Conservation (phyloP, 2,888 invertebrate genomes). For the Laothoe populi region DNA sequence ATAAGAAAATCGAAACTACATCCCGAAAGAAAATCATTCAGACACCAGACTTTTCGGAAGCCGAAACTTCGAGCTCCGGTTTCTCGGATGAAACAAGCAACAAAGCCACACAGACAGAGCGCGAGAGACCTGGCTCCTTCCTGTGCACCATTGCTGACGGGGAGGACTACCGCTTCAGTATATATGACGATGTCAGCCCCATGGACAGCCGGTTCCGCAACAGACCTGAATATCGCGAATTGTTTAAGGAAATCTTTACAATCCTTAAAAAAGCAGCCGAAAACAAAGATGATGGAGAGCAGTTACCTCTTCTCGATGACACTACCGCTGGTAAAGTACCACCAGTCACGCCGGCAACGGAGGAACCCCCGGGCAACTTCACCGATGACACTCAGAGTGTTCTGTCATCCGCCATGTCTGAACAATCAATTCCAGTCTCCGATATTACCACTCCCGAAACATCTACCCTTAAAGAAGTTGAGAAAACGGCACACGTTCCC, state of each 20-base stretch:
- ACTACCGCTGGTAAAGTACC: constrained; percentile 85
- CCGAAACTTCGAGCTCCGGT: constrained; percentile 93
- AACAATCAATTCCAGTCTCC: constrained; percentile 88
- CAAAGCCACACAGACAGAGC: constrained; percentile 93
- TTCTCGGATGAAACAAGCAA: constrained; percentile 94
- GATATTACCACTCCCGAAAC: constrained; percentile 86
- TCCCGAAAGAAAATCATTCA: constrained; percentile 86
- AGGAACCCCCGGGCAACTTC: constrained; percentile 86
- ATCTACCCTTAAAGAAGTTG: constrained; percentile 85
- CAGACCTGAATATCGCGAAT: constrained; percentile 91
- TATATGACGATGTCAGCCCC: constrained; percentile 91
- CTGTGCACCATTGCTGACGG: constrained; percentile 94
- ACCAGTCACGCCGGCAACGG: constrained; percentile 88
- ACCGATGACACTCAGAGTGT: constrained; percentile 91
- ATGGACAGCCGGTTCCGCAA: constrained; percentile 93
- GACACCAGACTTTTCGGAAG: constrained; percentile 93
- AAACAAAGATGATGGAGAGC: constrained; percentile 92
- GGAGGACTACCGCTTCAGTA: constrained; percentile 93
- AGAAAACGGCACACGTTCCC: constrained; percentile 56
- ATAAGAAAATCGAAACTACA: constrained; percentile 70
- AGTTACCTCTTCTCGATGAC: constrained; percentile 89
- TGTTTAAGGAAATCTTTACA: constrained; percentile 93
- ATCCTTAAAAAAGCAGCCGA: constrained; percentile 93
- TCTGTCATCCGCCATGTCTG: constrained; percentile 90
- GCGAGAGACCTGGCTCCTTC: constrained; percentile 90